Conservation (phyloP, 2,113 vertebrate species). For the Cyanoramphus novaezelandiae region DNA sequence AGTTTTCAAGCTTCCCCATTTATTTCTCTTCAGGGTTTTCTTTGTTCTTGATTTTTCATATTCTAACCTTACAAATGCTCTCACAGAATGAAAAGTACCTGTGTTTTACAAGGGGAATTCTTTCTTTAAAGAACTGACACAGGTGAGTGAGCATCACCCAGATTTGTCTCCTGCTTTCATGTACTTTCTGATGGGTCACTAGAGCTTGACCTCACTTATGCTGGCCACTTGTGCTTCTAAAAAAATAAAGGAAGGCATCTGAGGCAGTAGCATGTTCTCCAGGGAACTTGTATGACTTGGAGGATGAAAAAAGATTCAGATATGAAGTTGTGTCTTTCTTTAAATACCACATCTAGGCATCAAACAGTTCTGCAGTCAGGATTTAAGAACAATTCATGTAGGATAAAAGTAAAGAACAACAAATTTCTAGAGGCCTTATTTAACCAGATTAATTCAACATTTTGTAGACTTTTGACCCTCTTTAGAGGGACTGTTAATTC, state of each 20-base stretch:
- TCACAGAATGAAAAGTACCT: background rate
- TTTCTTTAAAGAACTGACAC: background rate
- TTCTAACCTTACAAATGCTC: background rate
- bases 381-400: background rate
- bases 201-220: slow-evolving; percentile 4
- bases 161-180: slow-evolving; percentile 16
- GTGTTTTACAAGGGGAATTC: background rate
- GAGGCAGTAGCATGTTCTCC: background rate
- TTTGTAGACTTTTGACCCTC: background rate
- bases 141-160: slow-evolving; percentile 19
- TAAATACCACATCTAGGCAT: background rate
- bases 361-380: background rate
- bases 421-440: background rate
- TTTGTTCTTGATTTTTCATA: background rate
- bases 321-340: background rate
- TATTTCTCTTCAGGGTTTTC: background rate
- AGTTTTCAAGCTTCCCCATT: background rate
- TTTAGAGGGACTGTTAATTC: background rate
- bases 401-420: background rate
- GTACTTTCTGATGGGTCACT: background rate
- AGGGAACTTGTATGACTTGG: background rate
- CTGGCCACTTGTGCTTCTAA: background rate
- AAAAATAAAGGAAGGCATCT: background rate
- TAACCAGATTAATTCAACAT: background rate
- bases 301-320: background rate